Base-by-base conservation (phyloP, 2,113 vertebrate species). In the Malurus melanocephalus region DNA sequence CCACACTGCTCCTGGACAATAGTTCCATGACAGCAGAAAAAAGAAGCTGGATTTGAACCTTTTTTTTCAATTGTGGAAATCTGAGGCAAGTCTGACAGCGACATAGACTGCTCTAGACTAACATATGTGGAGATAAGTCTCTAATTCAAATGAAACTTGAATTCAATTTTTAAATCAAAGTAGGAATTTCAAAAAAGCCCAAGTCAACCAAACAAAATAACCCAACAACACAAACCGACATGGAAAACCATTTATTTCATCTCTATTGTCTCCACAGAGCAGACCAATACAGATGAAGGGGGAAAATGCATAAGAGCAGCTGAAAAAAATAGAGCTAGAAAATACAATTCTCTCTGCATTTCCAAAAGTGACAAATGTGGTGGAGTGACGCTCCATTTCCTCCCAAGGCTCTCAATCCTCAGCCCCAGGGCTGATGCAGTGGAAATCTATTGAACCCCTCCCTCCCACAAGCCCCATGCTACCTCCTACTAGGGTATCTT, bases 301-400 rank as follows among this genome's bases (percentile, higher is more conserved):
- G 48, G 80, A 92, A 94, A 93, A 96, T 69, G 91, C 82, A 56
- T 62, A 94, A 92, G 87, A 95, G 85, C 82, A 82, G 89, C 71
- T 96, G 88, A 91, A 95, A 96, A 96, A 96, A 94, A 91, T 93
- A 96, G 88, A 93, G 93, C 88, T 94, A 95, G 92, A 95, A 96
- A 94, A 95, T 90, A 94, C 5, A 4, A 89, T 87, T 95, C 90
- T 92, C 79, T 94, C 92, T 94, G 94, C 85, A 94, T 94, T 92
- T 94, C 80, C 92, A 88, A 85, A 95, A 94, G 85, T 95, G 89
- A 92, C 82, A 90, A 86, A 94, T 51, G 30, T 79, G 52, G 73
- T 80, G 61, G 87, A 94, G 61, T 73, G 56, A 66, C 35, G 75
- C 81, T 92, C 67, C 40, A 42, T 59, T 59, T 87, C 79, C 65